Evolutionary conservation across 2,797 vertebrate genomes (phyloP).

Genomic region (Xyrichtys novacula): DNA sequence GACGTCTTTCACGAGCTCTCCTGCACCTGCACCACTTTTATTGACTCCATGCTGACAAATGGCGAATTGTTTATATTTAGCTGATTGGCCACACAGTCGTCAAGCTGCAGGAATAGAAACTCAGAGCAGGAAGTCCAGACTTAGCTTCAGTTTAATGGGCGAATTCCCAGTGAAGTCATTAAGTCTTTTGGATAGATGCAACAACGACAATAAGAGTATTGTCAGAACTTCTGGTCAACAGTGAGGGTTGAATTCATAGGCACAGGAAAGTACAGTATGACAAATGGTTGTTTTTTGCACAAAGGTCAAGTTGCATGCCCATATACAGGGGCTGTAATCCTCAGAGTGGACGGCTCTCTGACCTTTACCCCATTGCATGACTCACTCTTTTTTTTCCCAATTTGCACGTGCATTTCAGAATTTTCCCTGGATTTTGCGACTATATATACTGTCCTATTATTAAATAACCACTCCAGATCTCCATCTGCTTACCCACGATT

Average conservation of each 20-base stretch:
- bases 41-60: constrained; percentile 47
- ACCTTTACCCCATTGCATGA: too few relatives aligned
- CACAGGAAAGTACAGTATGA: constrained; percentile 62
- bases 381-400: too few relatives aligned
- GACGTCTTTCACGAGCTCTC: constrained; percentile 45
- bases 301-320: too few relatives aligned
- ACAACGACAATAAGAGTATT: constrained; percentile 52
- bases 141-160: background rate
- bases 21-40: constrained; percentile 67
- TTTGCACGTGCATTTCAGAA: too few relatives aligned
- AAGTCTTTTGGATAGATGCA: constrained; percentile 16
- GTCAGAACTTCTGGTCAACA: constrained; percentile 45
- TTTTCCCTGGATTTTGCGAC: too few relatives aligned
- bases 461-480: too few relatives aligned
- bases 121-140: constrained; percentile 25
- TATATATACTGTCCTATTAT: too few relatives aligned
- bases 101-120: constrained; percentile 8
- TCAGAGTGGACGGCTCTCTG: too few relatives aligned
- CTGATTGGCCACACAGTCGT: constrained; percentile 20
- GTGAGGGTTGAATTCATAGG: constrained; percentile 21
- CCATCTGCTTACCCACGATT: too few relatives aligned
- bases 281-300: constrained; percentile 17
- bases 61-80: constrained; percentile 34
- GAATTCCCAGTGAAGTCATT: constrained; percentile 32
- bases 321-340: too few relatives aligned